phyloP scores from a whole-genome alignment of 2,113 vertebrate species.

The Pitta sordida region DNA sequence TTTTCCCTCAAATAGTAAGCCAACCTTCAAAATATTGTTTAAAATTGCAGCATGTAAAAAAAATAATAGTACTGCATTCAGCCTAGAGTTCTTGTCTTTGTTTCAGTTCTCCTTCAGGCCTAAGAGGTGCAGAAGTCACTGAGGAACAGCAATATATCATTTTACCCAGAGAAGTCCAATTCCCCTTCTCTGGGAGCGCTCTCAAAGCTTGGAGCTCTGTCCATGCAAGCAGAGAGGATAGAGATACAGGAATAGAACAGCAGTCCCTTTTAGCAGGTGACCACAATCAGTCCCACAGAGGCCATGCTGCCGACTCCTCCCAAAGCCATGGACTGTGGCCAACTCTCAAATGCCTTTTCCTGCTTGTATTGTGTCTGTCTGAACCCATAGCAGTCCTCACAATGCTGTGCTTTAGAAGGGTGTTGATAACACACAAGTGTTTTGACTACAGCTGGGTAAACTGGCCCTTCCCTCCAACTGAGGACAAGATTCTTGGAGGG shows the following conservation, averaged over 20 bases:
- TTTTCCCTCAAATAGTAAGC: background rate
- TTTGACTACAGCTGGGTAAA: too few species aligned
- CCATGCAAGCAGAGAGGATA: background rate
- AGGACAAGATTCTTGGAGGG: too few species aligned
- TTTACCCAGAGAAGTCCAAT: background rate
- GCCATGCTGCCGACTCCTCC: background rate
- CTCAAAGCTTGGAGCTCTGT: background rate
- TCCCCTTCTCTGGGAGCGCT: background rate
- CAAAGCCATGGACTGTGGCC: accelerated
- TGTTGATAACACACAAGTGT: too few species aligned
- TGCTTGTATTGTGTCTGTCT: too few species aligned
- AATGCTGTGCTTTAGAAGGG: too few species aligned
- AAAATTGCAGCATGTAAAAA: background rate
- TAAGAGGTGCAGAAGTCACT: background rate
- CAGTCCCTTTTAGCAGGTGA: background rate
- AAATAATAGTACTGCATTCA: background rate
- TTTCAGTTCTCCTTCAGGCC: background rate
- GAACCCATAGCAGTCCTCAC: too few species aligned
- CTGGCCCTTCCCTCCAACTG: too few species aligned
- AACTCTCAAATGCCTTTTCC: background rate
- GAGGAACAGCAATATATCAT: accelerated
- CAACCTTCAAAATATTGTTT: background rate
- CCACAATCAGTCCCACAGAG: accelerated
- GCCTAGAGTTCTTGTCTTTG: background rate
- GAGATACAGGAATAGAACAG: background rate